Percentiles rank a stretch among this genome's conserved stretches.
Conservation (phyloP, 2,113 vertebrate species). For the Gyps fulvus region DNA sequence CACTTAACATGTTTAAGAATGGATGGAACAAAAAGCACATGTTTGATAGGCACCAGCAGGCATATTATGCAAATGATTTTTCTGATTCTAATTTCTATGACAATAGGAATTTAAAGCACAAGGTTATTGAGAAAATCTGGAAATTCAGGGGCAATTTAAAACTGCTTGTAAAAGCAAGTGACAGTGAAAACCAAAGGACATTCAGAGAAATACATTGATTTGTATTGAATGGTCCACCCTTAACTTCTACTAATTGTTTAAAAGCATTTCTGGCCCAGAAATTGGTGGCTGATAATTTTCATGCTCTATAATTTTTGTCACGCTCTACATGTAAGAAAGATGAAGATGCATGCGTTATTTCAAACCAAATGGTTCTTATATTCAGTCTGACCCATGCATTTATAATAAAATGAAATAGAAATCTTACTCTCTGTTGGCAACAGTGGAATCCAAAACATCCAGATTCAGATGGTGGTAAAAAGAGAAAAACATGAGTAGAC, state of each 20-base stretch:
- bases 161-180: neutral
- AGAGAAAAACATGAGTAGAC: neutral
- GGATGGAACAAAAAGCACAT: neutral
- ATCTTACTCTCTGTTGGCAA: conserved; percentile 67
- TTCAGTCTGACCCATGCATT: neutral
- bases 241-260: neutral
- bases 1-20: neutral
- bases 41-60: neutral
- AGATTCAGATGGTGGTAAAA: neutral
- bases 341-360: neutral
- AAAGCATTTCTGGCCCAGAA: neutral
- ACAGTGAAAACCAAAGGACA: neutral
- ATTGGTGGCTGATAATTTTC: neutral
- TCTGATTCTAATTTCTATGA: neutral
- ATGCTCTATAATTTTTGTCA: neutral
- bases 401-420: neutral
- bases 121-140: neutral
- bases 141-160: neutral
- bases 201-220: neutral
- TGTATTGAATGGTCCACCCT: neutral
- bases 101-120: neutral
- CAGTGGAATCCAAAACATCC: conserved; percentile 13
- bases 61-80: neutral
- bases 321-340: neutral
- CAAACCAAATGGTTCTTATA: neutral